Conservation (phyloP, 2,113 vertebrate genomes). For the Eudorcas thomsonii region DNA sequence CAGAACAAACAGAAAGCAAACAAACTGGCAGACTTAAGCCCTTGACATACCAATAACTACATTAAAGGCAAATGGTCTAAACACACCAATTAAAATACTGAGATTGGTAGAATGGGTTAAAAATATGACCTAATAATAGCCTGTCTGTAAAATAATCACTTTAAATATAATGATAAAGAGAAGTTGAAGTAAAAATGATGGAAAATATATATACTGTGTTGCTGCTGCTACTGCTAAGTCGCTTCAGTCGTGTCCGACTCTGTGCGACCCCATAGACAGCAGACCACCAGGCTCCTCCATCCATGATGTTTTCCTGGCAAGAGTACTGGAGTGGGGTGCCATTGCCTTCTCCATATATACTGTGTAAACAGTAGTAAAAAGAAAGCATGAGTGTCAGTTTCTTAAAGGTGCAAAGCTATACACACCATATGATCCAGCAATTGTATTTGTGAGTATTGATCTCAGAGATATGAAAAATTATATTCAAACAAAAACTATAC, state of each 20-base stretch:
- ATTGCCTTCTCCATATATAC: not conserved
- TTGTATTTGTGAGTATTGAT: not conserved
- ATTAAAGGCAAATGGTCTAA: slow-evolving; percentile 16
- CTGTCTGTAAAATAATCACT: not conserved
- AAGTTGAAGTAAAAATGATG: not conserved
- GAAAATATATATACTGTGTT: not conserved
- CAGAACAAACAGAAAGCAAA: not conserved
- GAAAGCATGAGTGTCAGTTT: not conserved
- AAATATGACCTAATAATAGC: not conserved
- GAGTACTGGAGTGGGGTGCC: too few species aligned
- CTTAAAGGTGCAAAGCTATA: not conserved
- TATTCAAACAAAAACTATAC: not conserved
- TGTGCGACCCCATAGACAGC: too few species aligned
- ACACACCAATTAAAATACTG: not conserved
- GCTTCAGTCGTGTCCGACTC: too few species aligned
- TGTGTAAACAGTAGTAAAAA: not conserved
- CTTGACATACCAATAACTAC: not conserved
- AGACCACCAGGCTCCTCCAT: not conserved
- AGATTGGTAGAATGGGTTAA: not conserved
- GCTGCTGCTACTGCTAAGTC: too few species aligned
- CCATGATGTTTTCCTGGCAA: too few species aligned
- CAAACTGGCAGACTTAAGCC: not conserved
- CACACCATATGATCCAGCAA: not conserved
- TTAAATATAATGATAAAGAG: slow-evolving; percentile 10
- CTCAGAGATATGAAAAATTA: not conserved